Evolutionary conservation across 2,888 invertebrate genomes (phyloP).

Genomic region (Pemphredon lugubris): DNA sequence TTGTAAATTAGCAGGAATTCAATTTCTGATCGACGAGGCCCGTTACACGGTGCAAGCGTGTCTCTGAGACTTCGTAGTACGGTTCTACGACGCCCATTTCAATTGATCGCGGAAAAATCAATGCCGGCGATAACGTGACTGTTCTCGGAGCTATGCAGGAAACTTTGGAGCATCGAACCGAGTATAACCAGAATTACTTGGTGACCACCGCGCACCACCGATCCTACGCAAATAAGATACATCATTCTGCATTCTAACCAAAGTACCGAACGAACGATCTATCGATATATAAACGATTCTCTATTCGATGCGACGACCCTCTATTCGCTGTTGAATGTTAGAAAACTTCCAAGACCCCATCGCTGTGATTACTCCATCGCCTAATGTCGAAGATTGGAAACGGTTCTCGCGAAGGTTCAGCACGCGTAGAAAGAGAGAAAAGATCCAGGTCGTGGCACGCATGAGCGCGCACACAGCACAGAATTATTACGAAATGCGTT

Average conservation of each 20-base stretch:
- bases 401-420: conserved; percentile 48
- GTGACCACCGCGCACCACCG: too few relatives aligned
- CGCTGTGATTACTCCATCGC: conserved; percentile 28
- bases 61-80: not conserved
- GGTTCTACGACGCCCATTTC: too few relatives aligned
- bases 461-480: conserved; percentile 76
- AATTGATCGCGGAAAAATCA: too few relatives aligned
- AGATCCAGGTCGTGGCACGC: conserved; percentile 79
- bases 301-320: not conserved
- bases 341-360: not conserved
- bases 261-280: not conserved
- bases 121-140: too few relatives aligned
- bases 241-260: too few relatives aligned
- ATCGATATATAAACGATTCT: not conserved
- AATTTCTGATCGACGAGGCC: conserved; percentile 55
- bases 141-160: too few relatives aligned
- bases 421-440: conserved; percentile 66
- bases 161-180: too few relatives aligned
- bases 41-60: not conserved
- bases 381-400: conserved; percentile 48
- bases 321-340: not conserved
- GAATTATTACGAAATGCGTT: conserved; percentile 78
- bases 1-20: conserved; percentile 64
- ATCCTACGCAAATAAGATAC: too few relatives aligned
- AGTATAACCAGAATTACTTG: too few relatives aligned